Evolutionary conservation across 2,888 invertebrate species (phyloP).

Genomic region (Scaptomyza cyrtandrae): DNA sequence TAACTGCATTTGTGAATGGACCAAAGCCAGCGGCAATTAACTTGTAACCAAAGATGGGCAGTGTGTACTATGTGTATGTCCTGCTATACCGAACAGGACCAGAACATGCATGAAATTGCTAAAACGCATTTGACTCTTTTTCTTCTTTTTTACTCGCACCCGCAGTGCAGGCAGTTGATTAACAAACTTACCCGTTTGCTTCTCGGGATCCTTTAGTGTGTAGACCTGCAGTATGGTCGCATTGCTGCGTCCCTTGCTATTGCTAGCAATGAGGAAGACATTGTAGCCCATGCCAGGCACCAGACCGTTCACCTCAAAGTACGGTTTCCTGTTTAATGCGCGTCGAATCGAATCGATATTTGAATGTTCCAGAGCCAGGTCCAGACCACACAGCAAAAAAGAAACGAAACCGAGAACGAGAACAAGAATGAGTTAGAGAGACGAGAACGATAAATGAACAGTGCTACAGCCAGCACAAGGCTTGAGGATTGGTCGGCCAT

Average conservation of each 20-base stretch:
- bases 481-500: slow-evolving; percentile 21
- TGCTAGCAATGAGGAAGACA: slow-evolving; percentile 89
- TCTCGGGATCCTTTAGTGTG: slow-evolving; percentile 90
- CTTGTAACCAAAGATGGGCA: slow-evolving; percentile 54
- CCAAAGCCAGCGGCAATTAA: slow-evolving; percentile 65
- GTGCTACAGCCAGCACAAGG: slow-evolving; percentile 9
- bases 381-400: slow-evolving; percentile 50
- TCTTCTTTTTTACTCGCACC: slow-evolving; percentile 22
- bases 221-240: slow-evolving; percentile 88
- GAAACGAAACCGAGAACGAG: slow-evolving; percentile 7
- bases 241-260: slow-evolving; percentile 90
- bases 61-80: neutral
- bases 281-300: slow-evolving; percentile 89
- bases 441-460: slow-evolving; percentile 59
- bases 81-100: neutral
- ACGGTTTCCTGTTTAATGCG: slow-evolving; percentile 85
- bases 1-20: slow-evolving; percentile 21
- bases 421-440: slow-evolving; percentile 3
- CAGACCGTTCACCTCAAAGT: slow-evolving; percentile 88
- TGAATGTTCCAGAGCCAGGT: slow-evolving; percentile 53
- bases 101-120: slow-evolving; percentile 75
- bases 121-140: slow-evolving; percentile 33
- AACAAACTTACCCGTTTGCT: slow-evolving; percentile 87
- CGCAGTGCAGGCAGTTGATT: slow-evolving; percentile 29
- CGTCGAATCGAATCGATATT: slow-evolving; percentile 74